Evolutionary conservation across 1,140 invertebrate genomes (phyloP).

Genomic region (Proctacanthus coquilletti): DNA sequence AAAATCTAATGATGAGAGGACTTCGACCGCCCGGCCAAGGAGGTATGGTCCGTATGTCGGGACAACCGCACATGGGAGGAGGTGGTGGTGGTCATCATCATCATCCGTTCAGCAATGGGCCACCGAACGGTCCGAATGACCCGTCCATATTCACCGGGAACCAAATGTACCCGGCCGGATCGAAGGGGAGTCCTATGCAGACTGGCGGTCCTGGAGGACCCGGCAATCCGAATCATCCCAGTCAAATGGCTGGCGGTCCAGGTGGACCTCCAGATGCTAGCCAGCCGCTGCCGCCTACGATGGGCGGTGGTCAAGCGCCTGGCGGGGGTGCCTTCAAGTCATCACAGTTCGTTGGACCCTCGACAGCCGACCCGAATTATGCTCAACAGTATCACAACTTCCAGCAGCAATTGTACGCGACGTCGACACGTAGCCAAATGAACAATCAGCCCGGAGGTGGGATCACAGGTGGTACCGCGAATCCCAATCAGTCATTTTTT

Average conservation of each 20-base stretch:
- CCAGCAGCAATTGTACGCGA: conserved; percentile 86
- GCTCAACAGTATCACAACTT: conserved; percentile 91
- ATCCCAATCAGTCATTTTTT: conserved; percentile 5
- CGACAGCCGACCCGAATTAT: conserved; percentile 77
- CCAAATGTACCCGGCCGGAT: not conserved
- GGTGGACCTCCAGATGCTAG: conserved; percentile 36
- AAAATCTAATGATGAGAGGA: conserved; percentile 28
- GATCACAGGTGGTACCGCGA: not conserved
- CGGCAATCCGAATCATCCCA: conserved; percentile 1
- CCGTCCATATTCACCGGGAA: not conserved
- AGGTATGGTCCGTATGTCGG: conserved; percentile 30
- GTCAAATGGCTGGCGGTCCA: conserved; percentile 10
- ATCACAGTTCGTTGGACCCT: conserved; percentile 58
- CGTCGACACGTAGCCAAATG: conserved; percentile 54
- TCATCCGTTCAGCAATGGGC: conserved; percentile 17
- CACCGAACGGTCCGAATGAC: conserved; percentile 1
- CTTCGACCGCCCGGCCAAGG: conserved; percentile 22
- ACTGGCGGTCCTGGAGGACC: not conserved
- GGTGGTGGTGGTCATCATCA: conserved; percentile 17
- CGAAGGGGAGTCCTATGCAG: too few relatives aligned
- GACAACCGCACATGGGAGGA: conserved; percentile 23
- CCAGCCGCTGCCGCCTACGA: conserved; percentile 47
- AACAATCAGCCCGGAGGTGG: conserved; percentile 19
- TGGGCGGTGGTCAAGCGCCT: conserved; percentile 30
- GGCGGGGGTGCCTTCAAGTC: conserved; percentile 6